Percentiles rank a stretch among this genome's conserved stretches.
These are phyloP conservation scores for Malaclemys terrapin DNA, from an alignment of 2,113 vertebrate species.

Conservation along the genomic window DNA sequence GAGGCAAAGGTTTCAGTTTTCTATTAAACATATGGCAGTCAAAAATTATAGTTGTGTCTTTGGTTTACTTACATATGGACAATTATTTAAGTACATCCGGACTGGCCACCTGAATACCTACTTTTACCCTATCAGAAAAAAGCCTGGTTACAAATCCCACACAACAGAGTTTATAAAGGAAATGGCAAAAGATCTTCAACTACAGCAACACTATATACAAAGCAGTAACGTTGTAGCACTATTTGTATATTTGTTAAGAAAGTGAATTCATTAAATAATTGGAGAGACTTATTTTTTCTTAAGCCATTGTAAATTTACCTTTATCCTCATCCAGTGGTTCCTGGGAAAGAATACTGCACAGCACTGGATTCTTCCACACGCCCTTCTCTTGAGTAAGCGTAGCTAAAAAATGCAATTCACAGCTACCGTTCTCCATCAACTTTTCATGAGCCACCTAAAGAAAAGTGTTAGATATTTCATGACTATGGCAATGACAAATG, in stretches of 20 bases:
- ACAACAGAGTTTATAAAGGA: neutral
- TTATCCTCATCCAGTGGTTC: constrained; percentile 81
- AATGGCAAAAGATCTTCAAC: neutral
- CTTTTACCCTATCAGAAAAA: accelerated
- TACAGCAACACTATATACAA: neutral
- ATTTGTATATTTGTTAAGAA: neutral
- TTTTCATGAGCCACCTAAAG: constrained; percentile 86
- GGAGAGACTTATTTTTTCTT: neutral
- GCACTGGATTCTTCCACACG: constrained; percentile 87
- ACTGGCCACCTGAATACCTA: neutral
- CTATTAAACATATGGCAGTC: neutral
- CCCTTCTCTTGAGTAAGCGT: constrained; percentile 86
- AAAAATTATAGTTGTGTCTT: neutral
- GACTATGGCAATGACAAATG: constrained; percentile 52
- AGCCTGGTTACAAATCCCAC: neutral
- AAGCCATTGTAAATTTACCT: constrained; percentile 79
- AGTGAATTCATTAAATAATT: neutral
- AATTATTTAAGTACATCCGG: neutral
- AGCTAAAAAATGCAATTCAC: constrained; percentile 86
- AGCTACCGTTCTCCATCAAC: constrained; percentile 89
- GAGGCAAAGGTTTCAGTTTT: neutral
- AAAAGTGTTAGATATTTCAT: constrained; percentile 55
- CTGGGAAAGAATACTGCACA: constrained; percentile 87
- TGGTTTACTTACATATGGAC: neutral
- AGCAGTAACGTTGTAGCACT: neutral